Percentiles rank a stretch among this genome's conserved stretches.
These are phyloP conservation scores for Dreissena rostriformis DNA, from an alignment of 1,140 invertebrate species.

Conservation along the genomic window DNA sequence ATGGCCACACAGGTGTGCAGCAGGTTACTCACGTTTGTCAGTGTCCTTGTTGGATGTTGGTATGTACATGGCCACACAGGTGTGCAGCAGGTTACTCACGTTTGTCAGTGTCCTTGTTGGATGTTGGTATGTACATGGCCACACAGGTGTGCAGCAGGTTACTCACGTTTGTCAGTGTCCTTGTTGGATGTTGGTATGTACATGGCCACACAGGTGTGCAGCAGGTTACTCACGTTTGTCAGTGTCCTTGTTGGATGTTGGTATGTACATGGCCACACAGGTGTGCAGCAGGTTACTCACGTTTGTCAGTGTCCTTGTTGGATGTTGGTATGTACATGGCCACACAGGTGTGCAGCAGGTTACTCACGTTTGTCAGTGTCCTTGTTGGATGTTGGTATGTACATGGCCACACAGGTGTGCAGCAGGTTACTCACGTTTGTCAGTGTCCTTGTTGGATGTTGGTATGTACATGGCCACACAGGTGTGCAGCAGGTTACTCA, in stretches of 20 bases:
- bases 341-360: constrained; percentile 97
- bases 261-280: constrained; percentile 94
- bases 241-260: constrained; percentile 87
- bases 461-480: constrained; percentile 96
- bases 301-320: constrained; percentile 81
- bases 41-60: constrained; percentile 88
- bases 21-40: constrained; percentile 96
- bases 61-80: constrained; percentile 94
- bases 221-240: constrained; percentile 97
- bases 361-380: constrained; percentile 87
- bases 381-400: constrained; percentile 92
- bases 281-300: constrained; percentile 98
- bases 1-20: constrained; percentile 97
- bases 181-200: constrained; percentile 92
- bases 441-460: constrained; percentile 85
- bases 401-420: constrained; percentile 95
- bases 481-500: constrained; percentile 98
- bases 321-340: constrained; percentile 95
- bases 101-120: constrained; percentile 83
- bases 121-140: constrained; percentile 94
- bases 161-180: constrained; percentile 83
- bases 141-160: constrained; percentile 98
- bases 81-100: constrained; percentile 98
- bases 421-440: constrained; percentile 99
- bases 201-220: constrained; percentile 96